Conservation (phyloP, 2,888 invertebrate genomes). For the Himalopsyche tibetana region DNA sequence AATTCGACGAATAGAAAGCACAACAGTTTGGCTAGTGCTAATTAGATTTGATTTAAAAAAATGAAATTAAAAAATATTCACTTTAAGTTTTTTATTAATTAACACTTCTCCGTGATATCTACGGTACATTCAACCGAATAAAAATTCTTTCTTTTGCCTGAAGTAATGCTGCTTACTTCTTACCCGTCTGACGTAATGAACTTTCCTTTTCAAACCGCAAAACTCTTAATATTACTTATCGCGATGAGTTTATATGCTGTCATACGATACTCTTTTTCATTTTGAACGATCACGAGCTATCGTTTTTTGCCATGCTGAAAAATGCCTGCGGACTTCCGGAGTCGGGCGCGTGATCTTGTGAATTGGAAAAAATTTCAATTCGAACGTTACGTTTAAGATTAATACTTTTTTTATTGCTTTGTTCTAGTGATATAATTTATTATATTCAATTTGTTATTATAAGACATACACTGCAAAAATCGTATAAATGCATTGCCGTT, state of each 20-base stretch:
- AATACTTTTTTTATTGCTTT: too few species aligned
- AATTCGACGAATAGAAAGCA: too few species aligned
- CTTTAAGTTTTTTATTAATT: too few species aligned
- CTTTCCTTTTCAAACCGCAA: conserved; percentile 39
- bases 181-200: background rate
- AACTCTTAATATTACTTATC: background rate
- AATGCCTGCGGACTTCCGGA: conserved; percentile 13
- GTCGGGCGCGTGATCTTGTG: background rate
- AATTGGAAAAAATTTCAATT: background rate
- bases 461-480: too few species aligned
- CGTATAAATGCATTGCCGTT: too few species aligned
- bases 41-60: too few species aligned
- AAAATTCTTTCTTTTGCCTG: conserved; percentile 4
- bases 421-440: too few species aligned
- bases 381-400: too few species aligned
- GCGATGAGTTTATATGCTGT: conserved; percentile 11
- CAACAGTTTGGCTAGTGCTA: too few species aligned
- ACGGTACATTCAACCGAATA: background rate
- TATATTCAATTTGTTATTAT: too few species aligned
- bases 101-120: too few species aligned
- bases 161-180: background rate
- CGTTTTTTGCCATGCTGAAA: background rate
- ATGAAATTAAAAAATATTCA: too few species aligned
- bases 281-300: background rate
- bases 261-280: conserved; percentile 2